Evolutionary conservation across 2,888 invertebrate genomes (phyloP).

Genomic region (Lordiphosa andalusiaca): DNA sequence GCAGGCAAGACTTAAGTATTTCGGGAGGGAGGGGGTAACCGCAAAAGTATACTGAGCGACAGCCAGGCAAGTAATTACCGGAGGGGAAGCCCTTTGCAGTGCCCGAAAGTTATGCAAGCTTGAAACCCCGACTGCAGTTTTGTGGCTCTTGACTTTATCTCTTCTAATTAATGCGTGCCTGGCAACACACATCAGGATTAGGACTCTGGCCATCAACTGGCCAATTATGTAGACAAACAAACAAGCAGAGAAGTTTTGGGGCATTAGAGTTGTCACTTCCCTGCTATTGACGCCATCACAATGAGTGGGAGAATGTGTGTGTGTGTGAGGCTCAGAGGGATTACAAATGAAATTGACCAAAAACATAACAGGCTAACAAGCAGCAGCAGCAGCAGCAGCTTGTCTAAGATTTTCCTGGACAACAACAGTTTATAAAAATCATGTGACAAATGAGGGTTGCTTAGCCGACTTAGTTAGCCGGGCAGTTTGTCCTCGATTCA

Average conservation of each 20-base stretch:
- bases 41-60: conserved; percentile 9
- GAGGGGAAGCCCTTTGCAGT: conserved; percentile 11
- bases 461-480: conserved; percentile 46
- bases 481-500: conserved; percentile 24
- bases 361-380: conserved; percentile 60
- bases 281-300: conserved; percentile 30
- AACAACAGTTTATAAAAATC: conserved; percentile 67
- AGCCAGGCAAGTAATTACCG: conserved; percentile 10
- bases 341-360: conserved; percentile 70
- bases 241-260: conserved; percentile 45
- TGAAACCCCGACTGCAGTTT: conserved; percentile 47
- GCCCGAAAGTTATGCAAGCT: conserved; percentile 32
- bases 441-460: conserved; percentile 69
- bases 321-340: conserved; percentile 58
- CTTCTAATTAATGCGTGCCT: conserved; percentile 62
- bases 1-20: conserved; percentile 27
- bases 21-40: conserved; percentile 10
- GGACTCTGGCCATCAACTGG: conserved; percentile 47
- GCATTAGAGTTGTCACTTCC: conserved; percentile 67
- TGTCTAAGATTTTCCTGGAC: conserved; percentile 43
- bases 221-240: conserved; percentile 70
- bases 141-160: conserved; percentile 44
- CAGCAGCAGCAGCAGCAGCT: conserved; percentile 18
- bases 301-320: conserved; percentile 12
- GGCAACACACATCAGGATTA: conserved; percentile 44